A percentile compares a stretch with the other conserved stretches of the same genome.
Conservation (phyloP, 2,113 vertebrate species). For the Python bivittatus region DNA sequence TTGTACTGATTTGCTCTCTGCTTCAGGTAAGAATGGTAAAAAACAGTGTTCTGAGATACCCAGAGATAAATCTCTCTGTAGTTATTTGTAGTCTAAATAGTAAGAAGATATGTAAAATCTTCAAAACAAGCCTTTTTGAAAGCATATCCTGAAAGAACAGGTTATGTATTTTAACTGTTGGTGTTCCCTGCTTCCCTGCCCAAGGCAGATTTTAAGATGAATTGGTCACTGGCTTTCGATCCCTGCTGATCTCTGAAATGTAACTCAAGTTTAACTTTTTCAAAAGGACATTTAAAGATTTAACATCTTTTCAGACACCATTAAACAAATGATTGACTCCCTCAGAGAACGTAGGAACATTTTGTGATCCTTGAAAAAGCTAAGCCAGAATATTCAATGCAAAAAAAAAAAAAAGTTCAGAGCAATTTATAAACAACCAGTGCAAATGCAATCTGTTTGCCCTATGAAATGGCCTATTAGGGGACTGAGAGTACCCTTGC, state of each 20-base stretch:
- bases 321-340: background rate
- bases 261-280: background rate
- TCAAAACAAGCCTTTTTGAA: background rate
- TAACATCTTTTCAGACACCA: background rate
- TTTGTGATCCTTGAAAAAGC: background rate
- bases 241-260: background rate
- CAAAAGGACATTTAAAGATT: background rate
- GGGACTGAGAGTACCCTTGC: background rate
- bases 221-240: background rate
- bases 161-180: constrained; percentile 2
- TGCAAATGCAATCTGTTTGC: no score
- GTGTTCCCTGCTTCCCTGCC: background rate
- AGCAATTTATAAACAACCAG: background rate
- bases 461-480: background rate
- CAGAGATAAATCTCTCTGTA: background rate
- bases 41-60: background rate
- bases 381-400: background rate
- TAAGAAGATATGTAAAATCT: background rate
- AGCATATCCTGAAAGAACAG: background rate
- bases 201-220: background rate
- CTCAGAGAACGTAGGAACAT: background rate
- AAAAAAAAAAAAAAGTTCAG: background rate
- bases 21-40: background rate
- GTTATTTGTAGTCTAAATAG: constrained; percentile 11
- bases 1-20: background rate